Conservation (phyloP, 1,140 invertebrate species). For the Subanguina moxae region DNA sequence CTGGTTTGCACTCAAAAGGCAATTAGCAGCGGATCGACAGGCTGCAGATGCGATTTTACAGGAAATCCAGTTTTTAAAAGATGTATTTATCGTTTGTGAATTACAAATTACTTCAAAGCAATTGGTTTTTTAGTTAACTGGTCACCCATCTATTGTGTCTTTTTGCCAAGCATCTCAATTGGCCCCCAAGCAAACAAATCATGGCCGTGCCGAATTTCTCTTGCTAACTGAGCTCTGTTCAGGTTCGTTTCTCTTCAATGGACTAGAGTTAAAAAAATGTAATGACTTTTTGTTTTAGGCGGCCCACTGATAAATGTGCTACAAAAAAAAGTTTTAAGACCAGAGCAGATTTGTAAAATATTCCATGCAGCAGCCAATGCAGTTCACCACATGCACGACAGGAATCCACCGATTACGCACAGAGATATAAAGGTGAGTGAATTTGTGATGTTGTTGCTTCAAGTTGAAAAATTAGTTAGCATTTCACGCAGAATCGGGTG, state of each 20-base stretch:
- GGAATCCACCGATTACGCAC: slow-evolving; percentile 81
- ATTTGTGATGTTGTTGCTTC: background rate
- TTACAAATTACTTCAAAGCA: background rate
- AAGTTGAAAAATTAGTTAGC: background rate
- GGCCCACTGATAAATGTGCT: slow-evolving; percentile 50
- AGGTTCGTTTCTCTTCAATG: slow-evolving; percentile 19
- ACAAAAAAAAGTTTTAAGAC: slow-evolving; percentile 24
- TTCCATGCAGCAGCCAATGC: slow-evolving; percentile 85
- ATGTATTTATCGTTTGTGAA: slow-evolving; percentile 26
- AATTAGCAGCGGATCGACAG: slow-evolving; percentile 47
- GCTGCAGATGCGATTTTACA: slow-evolving; percentile 42
- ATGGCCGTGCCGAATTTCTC: slow-evolving; percentile 45
- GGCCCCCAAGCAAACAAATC: slow-evolving; percentile 14
- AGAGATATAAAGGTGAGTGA: slow-evolving; percentile 78
- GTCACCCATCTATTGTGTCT: slow-evolving; percentile 48
- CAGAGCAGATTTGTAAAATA: slow-evolving; percentile 70
- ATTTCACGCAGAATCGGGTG: background rate
- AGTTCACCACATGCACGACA: slow-evolving; percentile 85
- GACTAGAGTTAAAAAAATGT: slow-evolving; percentile 16
- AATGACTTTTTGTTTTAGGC: slow-evolving; percentile 24
- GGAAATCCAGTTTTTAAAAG: slow-evolving; percentile 50
- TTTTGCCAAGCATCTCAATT: slow-evolving; percentile 33
- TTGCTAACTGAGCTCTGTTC: slow-evolving; percentile 54
- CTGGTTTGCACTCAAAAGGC: slow-evolving; percentile 54
- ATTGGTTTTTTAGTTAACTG: slow-evolving; percentile 38